phyloP scores from a whole-genome alignment of 2,888 invertebrate species.

The Pristionchus fissidentatus region DNA sequence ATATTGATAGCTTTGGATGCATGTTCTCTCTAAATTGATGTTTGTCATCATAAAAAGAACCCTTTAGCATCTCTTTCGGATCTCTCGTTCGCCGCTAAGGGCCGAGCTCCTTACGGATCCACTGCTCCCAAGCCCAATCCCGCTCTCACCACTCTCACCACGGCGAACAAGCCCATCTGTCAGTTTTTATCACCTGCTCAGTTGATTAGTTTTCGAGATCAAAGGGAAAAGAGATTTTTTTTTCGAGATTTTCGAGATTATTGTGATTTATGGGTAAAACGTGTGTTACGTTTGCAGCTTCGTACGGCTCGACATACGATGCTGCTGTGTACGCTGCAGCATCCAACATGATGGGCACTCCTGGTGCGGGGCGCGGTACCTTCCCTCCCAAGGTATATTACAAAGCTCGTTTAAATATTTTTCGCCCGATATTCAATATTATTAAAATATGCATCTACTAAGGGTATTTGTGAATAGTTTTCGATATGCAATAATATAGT shows the following conservation, averaged over 20 bases:
- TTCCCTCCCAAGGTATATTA: conserved; percentile 55
- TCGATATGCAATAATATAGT: not conserved
- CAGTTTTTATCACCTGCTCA: not conserved
- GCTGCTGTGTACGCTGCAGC: conserved; percentile 95
- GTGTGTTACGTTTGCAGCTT: conserved; percentile 12
- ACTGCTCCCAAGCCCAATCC: conserved; percentile 37
- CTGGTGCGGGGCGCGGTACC: conserved; percentile 75
- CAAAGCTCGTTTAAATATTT: not conserved
- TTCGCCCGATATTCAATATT: not conserved
- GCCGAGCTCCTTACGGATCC: conserved; percentile 2
- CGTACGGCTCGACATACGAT: conserved; percentile 83
- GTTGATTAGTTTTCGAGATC: too few species aligned
- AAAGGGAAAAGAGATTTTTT: too few species aligned
- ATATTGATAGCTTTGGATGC: not conserved
- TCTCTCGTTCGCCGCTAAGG: conserved; percentile 36
- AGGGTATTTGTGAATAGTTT: not conserved
- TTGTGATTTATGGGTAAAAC: too few species aligned
- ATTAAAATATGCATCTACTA: not conserved
- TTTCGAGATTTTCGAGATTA: too few species aligned
- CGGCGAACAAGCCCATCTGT: conserved; percentile 41
- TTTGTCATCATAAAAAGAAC: not conserved
- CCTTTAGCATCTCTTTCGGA: not conserved
- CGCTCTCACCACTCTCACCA: conserved; percentile 43
- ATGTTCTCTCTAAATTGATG: not conserved
- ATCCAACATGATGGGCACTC: conserved; percentile 92